Evolutionary conservation across 2,797 vertebrate species (phyloP).

Genomic region (Loriculus beryllinus): DNA sequence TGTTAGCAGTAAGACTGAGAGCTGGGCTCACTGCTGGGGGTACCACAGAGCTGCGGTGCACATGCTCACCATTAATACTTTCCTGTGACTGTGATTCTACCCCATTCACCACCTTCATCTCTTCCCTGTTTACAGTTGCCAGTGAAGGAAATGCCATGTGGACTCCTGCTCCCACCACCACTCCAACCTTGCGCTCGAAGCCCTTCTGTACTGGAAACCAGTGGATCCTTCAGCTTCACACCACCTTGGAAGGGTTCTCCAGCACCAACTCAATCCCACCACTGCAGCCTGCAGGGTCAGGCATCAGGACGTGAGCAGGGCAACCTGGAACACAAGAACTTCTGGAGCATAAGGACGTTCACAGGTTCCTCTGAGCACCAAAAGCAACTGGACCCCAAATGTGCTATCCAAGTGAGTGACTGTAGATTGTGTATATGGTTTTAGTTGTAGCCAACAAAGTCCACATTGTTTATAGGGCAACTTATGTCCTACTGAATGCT

Average conservation of each 20-base stretch:
- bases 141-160: not conserved
- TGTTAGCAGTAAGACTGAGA: not conserved
- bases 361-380: not conserved
- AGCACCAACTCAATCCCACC: not conserved
- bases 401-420: conserved; percentile 31
- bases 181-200: not conserved
- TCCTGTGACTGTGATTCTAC: not conserved
- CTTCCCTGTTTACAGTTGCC: conserved; percentile 10
- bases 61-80: fast-evolving
- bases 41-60: not conserved
- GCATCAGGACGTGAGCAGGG: not conserved
- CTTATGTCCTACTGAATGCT: not conserved
- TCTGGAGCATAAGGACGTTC: not conserved
- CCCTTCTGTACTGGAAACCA: not conserved
- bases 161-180: not conserved
- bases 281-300: not conserved
- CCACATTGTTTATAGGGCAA: not conserved
- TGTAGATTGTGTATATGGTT: conserved; percentile 29
- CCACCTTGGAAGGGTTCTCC: not conserved
- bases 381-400: not conserved
- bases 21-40: not conserved
- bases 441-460: conserved; percentile 16
- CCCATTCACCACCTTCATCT: not conserved
- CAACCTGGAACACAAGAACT: not conserved
- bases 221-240: not conserved